Conservation (phyloP, 2,888 invertebrate species). For the Papilio demoleus region DNA sequence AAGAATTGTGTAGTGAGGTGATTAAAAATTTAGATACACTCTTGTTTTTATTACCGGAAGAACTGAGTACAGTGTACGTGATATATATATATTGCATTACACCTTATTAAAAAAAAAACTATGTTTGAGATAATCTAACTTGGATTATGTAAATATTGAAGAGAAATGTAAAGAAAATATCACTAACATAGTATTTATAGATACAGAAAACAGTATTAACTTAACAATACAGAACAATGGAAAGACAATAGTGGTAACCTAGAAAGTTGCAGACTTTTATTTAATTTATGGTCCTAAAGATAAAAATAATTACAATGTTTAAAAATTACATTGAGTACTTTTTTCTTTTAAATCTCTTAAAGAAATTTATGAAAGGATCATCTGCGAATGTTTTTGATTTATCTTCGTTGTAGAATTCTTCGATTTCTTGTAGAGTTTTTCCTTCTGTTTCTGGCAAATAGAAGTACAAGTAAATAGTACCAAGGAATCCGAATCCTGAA, state of each 20-base stretch:
- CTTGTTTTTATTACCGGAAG: not conserved
- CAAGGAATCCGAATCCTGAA: conserved; percentile 71
- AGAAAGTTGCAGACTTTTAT: not conserved
- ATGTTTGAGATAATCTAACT: too few relatives aligned
- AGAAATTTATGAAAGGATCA: conserved; percentile 69
- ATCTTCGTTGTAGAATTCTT: conserved; percentile 68
- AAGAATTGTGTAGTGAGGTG: not conserved
- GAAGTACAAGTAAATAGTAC: conserved; percentile 79
- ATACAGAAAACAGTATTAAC: too few relatives aligned
- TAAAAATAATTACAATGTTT: not conserved
- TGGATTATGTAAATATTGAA: too few relatives aligned
- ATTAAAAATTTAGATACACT: not conserved
- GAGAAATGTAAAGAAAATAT: too few relatives aligned
- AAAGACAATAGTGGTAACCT: not conserved
- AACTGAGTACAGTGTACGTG: not conserved
- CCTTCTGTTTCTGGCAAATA: conserved; percentile 84
- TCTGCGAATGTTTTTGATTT: conserved; percentile 69
- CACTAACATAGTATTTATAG: too few relatives aligned
- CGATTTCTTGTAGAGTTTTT: conserved; percentile 78
- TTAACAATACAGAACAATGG: too few relatives aligned
- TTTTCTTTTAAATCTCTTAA: conserved; percentile 62
- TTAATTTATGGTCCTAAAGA: not conserved
- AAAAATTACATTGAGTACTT: conserved; percentile 40
- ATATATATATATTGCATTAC: not conserved
- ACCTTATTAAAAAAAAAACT: not conserved